These are phyloP conservation scores for Channa striata DNA, from an alignment of 2,797 vertebrate species.

Conservation along the genomic window DNA sequence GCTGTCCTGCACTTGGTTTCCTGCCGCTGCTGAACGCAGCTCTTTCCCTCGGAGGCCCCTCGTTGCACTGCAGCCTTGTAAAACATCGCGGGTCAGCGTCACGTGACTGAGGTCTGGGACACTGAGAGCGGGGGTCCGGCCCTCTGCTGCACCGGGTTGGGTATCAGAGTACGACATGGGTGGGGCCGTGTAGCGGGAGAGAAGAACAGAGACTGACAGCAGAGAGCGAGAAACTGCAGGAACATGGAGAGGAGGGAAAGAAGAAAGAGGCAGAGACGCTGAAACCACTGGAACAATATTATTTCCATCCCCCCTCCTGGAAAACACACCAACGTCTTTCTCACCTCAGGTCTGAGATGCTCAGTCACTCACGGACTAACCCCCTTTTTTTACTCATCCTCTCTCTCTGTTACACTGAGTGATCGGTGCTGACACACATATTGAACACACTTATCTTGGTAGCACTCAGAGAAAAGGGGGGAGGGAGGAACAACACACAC, in stretches of 20 bases:
- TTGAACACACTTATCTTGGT: constrained; percentile 74
- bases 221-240: constrained; percentile 25
- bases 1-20: constrained; percentile 72
- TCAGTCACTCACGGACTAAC: constrained; percentile 49
- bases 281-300: constrained; percentile 61
- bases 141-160: constrained; percentile 45
- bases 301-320: constrained; percentile 47
- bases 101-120: constrained; percentile 78
- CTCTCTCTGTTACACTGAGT: constrained; percentile 51
- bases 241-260: constrained; percentile 20
- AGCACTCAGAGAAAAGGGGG: constrained; percentile 47
- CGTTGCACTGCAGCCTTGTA: constrained; percentile 73
- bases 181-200: constrained; percentile 52
- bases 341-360: constrained; percentile 57
- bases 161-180: constrained; percentile 75
- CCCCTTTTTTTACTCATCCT: constrained; percentile 3
- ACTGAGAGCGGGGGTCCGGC: constrained; percentile 42
- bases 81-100: constrained; percentile 79
- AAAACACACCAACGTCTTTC: too few species aligned
- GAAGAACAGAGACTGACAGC: constrained; percentile 38
- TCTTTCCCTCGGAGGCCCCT: constrained; percentile 70
- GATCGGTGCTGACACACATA: constrained; percentile 78
- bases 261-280: constrained; percentile 22
- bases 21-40: constrained; percentile 71
- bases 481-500: constrained; percentile 14